Conservation (phyloP, 2,113 vertebrate species). For the Artemisiospiza belli region DNA sequence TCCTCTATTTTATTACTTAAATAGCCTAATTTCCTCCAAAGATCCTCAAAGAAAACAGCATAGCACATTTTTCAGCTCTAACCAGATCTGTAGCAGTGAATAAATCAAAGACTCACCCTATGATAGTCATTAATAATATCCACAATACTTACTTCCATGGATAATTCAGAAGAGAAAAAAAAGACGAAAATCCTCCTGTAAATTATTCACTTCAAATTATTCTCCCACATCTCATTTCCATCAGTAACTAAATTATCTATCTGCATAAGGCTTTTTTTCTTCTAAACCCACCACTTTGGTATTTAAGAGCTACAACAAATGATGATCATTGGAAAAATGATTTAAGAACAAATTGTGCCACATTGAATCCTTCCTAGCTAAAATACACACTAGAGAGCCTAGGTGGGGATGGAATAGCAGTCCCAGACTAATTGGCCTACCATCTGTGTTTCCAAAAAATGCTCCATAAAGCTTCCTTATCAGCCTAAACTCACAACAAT, state of each 20-base stretch:
- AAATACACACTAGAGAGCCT: neutral
- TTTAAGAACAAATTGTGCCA: neutral
- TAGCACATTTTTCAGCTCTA: neutral
- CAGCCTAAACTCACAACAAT: neutral
- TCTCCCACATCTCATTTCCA: neutral
- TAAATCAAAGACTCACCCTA: neutral
- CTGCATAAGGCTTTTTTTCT: neutral
- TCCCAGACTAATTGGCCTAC: neutral
- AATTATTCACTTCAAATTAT: constrained; percentile 11
- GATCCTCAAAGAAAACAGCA: neutral
- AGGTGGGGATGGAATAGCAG: neutral
- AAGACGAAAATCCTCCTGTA: neutral
- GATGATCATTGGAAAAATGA: neutral
- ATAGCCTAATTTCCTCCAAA: neutral
- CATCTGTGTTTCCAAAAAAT: neutral
- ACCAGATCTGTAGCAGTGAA: neutral
- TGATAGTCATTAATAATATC: neutral
- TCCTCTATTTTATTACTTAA: neutral
- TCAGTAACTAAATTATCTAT: neutral
- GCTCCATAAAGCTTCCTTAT: neutral
- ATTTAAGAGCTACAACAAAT: neutral
- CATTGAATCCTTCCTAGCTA: neutral
- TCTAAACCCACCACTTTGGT: neutral
- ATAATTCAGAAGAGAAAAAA: constrained; percentile 7
- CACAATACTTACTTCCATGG: neutral